A percentile compares a stretch with the other conserved stretches of the same genome.
Evolutionary conservation across 2,113 vertebrate species (phyloP).

Genomic region (Hucho hucho): DNA sequence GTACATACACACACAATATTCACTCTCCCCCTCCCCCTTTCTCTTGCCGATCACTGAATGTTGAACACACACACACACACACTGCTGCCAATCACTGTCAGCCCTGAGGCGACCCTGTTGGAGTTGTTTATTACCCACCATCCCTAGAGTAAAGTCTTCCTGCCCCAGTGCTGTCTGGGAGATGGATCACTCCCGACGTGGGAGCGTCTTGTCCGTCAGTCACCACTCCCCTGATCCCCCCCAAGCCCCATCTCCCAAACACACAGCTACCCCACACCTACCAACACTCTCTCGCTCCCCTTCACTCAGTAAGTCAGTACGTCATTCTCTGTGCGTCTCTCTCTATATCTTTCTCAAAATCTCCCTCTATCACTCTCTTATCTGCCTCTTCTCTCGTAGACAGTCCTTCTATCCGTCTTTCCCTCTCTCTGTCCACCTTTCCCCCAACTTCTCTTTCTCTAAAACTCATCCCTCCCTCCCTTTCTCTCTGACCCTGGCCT

Average conservation of each 20-base stretch:
- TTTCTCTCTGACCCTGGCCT: neutral
- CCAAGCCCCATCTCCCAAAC: neutral
- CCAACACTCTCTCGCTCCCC: neutral
- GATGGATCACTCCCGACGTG: conserved; percentile 52
- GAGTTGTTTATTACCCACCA: conserved; percentile 62
- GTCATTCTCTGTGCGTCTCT: neutral
- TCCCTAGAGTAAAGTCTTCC: conserved; percentile 50
- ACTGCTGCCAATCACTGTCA: conserved; percentile 53
- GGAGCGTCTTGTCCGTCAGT: conserved; percentile 26
- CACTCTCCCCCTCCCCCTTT: no score
- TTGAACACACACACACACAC: conserved; percentile 1
- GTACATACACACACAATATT: neutral
- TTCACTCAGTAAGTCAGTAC: neutral
- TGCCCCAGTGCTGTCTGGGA: conserved; percentile 37
- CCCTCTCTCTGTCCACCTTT: neutral
- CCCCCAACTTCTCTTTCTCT: neutral
- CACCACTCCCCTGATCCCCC: conserved; percentile 19
- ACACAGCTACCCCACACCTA: neutral
- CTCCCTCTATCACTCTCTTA: neutral
- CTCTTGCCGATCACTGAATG: no score
- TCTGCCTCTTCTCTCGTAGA: neutral
- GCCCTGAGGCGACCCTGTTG: conserved; percentile 39
- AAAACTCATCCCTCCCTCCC: neutral
- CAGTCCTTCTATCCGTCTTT: neutral
- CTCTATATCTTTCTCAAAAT: neutral